These are phyloP conservation scores for Exocentrus adspersus DNA, from an alignment of 2,888 invertebrate species.

Conservation along the genomic window DNA sequence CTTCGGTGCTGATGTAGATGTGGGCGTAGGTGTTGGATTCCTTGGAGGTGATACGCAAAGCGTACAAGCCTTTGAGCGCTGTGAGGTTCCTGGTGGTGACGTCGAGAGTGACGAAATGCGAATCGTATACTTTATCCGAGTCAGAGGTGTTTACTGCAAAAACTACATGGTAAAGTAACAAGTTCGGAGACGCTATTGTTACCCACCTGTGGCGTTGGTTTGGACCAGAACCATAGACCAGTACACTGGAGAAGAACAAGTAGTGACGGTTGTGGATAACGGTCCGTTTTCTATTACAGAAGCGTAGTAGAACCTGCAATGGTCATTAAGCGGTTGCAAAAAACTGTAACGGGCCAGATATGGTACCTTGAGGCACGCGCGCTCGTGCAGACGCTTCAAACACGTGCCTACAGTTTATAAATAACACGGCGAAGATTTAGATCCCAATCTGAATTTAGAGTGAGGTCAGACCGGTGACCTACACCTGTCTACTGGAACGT, in stretches of 20 bases:
- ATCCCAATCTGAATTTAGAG: slow-evolving; percentile 21
- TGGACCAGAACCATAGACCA: slow-evolving; percentile 46
- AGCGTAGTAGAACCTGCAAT: slow-evolving; percentile 44
- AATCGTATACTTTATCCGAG: neutral
- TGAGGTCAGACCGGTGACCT: slow-evolving; percentile 15
- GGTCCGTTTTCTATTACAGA: slow-evolving; percentile 42
- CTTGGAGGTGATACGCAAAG: slow-evolving; percentile 44
- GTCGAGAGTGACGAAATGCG: slow-evolving; percentile 29
- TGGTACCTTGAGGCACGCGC: no score
- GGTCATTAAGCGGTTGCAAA: neutral
- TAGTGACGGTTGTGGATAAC: slow-evolving; percentile 47
- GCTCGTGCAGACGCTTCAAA: no score
- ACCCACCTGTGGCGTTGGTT: slow-evolving; percentile 34
- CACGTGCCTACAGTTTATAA: neutral
- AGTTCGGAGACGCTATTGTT: no score
- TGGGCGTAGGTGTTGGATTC: slow-evolving; percentile 54
- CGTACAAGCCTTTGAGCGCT: slow-evolving; percentile 42
- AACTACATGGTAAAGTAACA: no score
- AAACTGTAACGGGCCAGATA: no score
- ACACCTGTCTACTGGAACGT: slow-evolving; percentile 5
- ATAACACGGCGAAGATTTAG: slow-evolving; percentile 17
- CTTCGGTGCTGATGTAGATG: slow-evolving; percentile 60
- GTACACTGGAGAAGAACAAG: slow-evolving; percentile 48
- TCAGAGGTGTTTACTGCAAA: slow-evolving; percentile 4
- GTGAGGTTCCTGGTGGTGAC: slow-evolving; percentile 45